Evolutionary conservation across 2,888 invertebrate species (phyloP).

Genomic region (Parnassius glacialis): DNA sequence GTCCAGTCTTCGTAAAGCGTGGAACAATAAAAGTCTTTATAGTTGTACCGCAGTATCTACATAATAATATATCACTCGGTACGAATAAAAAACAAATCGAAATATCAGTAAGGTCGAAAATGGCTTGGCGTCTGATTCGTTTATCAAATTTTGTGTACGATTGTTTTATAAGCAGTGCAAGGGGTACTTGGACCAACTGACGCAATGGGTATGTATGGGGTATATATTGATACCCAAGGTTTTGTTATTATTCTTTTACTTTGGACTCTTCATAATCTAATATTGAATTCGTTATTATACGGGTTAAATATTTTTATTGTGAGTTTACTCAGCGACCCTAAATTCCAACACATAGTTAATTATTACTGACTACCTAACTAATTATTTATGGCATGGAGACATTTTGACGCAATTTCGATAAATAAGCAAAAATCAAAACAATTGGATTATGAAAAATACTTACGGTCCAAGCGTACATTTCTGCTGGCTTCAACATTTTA

Average conservation of each 20-base stretch:
- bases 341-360: too few relatives aligned
- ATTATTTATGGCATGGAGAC: too few relatives aligned
- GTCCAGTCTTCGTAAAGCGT: slow-evolving; percentile 34
- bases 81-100: slow-evolving; percentile 22
- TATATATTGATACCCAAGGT: slow-evolving; percentile 9
- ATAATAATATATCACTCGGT: slow-evolving; percentile 23
- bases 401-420: too few relatives aligned
- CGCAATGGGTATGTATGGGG: slow-evolving; percentile 16
- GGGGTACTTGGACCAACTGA: slow-evolving; percentile 13
- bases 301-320: too few relatives aligned
- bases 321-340: too few relatives aligned
- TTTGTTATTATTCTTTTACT: neutral
- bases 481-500: too few relatives aligned
- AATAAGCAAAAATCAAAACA: too few relatives aligned
- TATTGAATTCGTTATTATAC: neutral
- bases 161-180: slow-evolving; percentile 24
- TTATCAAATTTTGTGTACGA: slow-evolving; percentile 25
- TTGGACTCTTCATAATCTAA: neutral
- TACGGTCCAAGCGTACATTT: too few relatives aligned
- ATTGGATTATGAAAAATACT: too few relatives aligned
- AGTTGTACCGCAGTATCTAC: slow-evolving; percentile 27
- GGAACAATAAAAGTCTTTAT: slow-evolving; percentile 37
- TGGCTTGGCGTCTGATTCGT: slow-evolving; percentile 10
- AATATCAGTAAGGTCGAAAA: slow-evolving; percentile 17
- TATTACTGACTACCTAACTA: too few relatives aligned